phyloP scores from a whole-genome alignment of 92 coral and sea anemone genomes.

The Desmophyllum pertusum region DNA sequence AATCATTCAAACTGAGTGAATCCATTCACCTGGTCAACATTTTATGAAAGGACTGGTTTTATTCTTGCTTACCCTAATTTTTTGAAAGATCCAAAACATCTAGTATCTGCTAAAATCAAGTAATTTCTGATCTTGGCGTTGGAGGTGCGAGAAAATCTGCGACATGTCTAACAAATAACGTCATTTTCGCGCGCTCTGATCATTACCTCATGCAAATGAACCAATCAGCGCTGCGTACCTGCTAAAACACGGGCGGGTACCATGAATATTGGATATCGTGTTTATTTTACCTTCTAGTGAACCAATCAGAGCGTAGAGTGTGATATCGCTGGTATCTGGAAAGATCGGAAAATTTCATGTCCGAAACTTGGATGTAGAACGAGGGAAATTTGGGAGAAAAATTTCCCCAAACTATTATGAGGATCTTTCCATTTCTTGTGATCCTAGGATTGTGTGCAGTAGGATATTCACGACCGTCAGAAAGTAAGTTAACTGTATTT shows the following conservation, averaged over 20 bases:
- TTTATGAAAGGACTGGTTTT: neutral
- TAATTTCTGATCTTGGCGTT: constrained; percentile 5
- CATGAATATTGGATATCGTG: constrained; percentile 80
- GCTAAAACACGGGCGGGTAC: constrained; percentile 58
- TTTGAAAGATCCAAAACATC: neutral
- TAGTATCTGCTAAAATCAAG: constrained; percentile 1
- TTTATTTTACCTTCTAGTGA: constrained; percentile 47
- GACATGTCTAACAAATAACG: constrained; percentile 65
- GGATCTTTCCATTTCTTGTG: constrained; percentile 60
- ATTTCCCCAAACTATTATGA: constrained; percentile 69
- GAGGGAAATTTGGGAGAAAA: constrained; percentile 59
- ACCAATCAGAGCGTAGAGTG: constrained; percentile 82
- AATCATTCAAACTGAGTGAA: neutral
- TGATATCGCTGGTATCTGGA: constrained; percentile 73
- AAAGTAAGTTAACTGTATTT: constrained; percentile 60
- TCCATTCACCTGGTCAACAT: neutral
- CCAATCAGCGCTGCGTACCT: constrained; percentile 79
- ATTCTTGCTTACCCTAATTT: neutral
- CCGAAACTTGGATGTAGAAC: constrained; percentile 80
- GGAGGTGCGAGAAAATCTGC: constrained; percentile 7
- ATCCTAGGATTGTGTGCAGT: constrained; percentile 81
- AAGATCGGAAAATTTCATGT: constrained; percentile 55
- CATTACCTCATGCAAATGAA: constrained; percentile 82
- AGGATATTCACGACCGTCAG: constrained; percentile 66
- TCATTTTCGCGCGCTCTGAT: constrained; percentile 60